phyloP scores from a whole-genome alignment of 2,113 vertebrate genomes.

The Anguilla rostrata region DNA sequence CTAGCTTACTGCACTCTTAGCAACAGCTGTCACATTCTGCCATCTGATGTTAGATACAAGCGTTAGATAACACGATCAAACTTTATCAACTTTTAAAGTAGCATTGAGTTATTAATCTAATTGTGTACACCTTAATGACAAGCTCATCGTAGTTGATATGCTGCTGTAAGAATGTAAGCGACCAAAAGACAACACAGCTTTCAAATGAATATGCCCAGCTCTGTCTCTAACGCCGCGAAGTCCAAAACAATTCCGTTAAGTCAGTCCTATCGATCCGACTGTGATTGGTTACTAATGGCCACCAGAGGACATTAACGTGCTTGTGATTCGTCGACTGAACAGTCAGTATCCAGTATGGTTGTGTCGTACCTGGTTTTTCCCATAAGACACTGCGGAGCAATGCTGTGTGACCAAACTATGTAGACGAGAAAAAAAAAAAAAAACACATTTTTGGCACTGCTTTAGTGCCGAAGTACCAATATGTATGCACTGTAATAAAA shows the following conservation, averaged over 20 bases:
- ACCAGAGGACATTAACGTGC: neutral
- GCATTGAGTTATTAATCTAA: neutral
- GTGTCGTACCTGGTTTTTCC: neutral
- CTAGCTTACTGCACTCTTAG: neutral
- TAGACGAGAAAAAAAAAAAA: neutral
- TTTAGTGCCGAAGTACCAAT: neutral
- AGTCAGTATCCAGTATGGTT: neutral
- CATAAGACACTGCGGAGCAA: neutral
- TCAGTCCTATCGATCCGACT: neutral
- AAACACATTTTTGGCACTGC: neutral
- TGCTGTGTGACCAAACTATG: neutral
- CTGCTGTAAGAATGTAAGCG: neutral
- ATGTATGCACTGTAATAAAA: neutral
- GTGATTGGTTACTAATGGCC: neutral
- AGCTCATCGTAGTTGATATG: conserved; percentile 51
- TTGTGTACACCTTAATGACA: conserved; percentile 59
- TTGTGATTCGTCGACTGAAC: conserved; percentile 4
- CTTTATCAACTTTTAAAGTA: neutral
- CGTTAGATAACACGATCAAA: neutral
- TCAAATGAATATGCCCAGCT: neutral
- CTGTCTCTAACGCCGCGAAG: neutral
- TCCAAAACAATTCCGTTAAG: conserved; percentile 17
- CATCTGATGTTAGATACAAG: neutral
- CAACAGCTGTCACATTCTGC: neutral
- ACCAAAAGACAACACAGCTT: neutral